Conservation (phyloP, 2,888 invertebrate species). For the Muscina levida region DNA sequence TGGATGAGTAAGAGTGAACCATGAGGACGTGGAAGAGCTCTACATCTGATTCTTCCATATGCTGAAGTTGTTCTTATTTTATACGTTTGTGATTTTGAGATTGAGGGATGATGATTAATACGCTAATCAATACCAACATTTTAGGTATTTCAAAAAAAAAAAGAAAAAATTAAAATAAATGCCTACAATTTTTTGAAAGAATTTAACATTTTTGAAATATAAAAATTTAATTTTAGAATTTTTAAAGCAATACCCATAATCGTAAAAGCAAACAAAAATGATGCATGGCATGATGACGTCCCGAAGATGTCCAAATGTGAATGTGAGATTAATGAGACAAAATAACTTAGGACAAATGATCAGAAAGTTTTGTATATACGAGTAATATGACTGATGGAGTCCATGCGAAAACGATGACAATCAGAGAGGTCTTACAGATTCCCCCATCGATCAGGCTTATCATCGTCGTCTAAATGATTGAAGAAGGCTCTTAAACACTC, state of each 20-base stretch:
- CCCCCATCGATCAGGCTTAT: conserved; percentile 21
- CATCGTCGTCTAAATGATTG: neutral
- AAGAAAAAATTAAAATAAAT: no score
- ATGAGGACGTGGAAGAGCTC: neutral
- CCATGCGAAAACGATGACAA: neutral
- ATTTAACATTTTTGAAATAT: conserved; percentile 65
- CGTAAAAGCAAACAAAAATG: conserved; percentile 37
- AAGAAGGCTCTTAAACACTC: conserved; percentile 27
- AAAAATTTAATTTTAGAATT: conserved; percentile 65
- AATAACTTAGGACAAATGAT: neutral
- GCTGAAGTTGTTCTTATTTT: conserved; percentile 61
- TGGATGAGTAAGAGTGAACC: neutral
- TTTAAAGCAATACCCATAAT: conserved; percentile 45
- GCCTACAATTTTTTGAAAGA: conserved; percentile 53
- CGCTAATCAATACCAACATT: conserved; percentile 54
- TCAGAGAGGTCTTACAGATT: conserved; percentile 22
- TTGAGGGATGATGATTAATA: conserved; percentile 38
- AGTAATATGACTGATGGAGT: neutral
- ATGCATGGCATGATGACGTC: conserved; percentile 43
- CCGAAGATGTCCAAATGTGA: conserved; percentile 55
- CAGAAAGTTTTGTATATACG: neutral
- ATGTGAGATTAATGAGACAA: conserved; percentile 46
- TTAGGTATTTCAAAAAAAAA: conserved; percentile 61
- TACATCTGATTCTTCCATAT: conserved; percentile 29
- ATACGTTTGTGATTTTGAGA: conserved; percentile 58